Percentiles rank a stretch among this genome's conserved stretches.
phyloP scores from a whole-genome alignment of 2,113 vertebrate genomes.

The Pangasianodon gigas region DNA sequence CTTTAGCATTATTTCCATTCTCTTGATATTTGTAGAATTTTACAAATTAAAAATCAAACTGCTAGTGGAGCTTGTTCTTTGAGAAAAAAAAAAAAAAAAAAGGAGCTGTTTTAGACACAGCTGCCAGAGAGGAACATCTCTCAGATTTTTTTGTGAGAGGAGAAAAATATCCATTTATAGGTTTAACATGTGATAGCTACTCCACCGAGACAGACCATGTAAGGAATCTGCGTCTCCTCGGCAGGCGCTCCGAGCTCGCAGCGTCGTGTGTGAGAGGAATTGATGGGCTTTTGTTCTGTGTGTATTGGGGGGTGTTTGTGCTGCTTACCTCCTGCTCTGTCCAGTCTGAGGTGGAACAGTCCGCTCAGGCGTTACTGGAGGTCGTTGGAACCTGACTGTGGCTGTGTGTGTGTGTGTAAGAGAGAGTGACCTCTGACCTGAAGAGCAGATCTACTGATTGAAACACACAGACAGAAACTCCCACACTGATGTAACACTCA shows the following conservation, averaged over 20 bases:
- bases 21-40: not conserved
- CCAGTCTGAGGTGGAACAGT: slow-evolving; percentile 29
- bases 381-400: slow-evolving; percentile 27
- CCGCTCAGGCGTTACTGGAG: slow-evolving; percentile 16
- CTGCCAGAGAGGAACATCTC: not conserved
- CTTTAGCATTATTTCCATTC: not conserved
- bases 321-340: slow-evolving; percentile 19
- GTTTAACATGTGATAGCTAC: not conserved
- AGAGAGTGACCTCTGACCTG: slow-evolving; percentile 19
- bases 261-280: not conserved
- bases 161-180: not conserved
- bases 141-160: not conserved
- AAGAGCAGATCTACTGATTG: slow-evolving; percentile 23
- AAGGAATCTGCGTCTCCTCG: not conserved
- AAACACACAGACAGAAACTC: slow-evolving; percentile 6
- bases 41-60: not conserved
- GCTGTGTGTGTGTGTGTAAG: not conserved
- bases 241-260: not conserved
- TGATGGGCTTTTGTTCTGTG: not conserved
- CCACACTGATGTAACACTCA: not conserved
- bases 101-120: not conserved
- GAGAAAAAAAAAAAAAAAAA: not conserved
- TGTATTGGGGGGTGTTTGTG: not conserved
- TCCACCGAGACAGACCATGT: not conserved
- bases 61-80: not conserved